Base-by-base conservation (phyloP, 1,140 invertebrate genomes). In the Bombus cullumanus region DNA sequence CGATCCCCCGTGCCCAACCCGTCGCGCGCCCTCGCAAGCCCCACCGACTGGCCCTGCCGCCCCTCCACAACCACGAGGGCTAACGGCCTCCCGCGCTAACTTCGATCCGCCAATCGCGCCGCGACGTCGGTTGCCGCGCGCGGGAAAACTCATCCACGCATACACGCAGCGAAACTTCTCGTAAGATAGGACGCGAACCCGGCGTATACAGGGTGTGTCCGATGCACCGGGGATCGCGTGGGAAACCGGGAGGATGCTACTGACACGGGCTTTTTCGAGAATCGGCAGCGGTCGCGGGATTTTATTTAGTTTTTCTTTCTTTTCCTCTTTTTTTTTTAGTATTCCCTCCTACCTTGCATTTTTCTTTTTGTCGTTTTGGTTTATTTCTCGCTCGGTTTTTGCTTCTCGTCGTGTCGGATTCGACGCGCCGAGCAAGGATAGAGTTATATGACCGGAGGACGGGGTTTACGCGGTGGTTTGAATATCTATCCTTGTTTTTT, bases 121-220 rank as follows among this genome's bases (percentile, higher is more conserved):
- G 72, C 57, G 66, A 75, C 71, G 73, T 34, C 83, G 81, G 81
- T 93, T 93, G 88, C 85, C 92, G 92, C 92, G 92, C 92, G 92
- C 92, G 92, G 92, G 92, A 93, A 93, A 93, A 92, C 88, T 86
- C 85, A 80, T 77, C 64, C 73, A 88, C 90, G 88, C 90, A 86
- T 57, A 88, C 90, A 85, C 82, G 74, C 89, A 88, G 57, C 71
- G 34, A 39, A 41, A 71, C 59, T 59, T 85, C 77, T 64, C 57
- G 78, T 73, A 68, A 74, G 76, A 74, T 71, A 68, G 62, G 37
- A 64, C 68, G 77, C 77, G 68, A 62, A 31, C 57, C 31, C 47
- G 34, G 74, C 78, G 59, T 81, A 85, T 85, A 85, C 78, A 85
- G 84, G 84, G 84, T 85, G 84, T 85, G 84, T 85, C 84, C 84